Evolutionary conservation across 2,113 vertebrate genomes (phyloP).

Genomic region (Chrysochloris asiatica): DNA sequence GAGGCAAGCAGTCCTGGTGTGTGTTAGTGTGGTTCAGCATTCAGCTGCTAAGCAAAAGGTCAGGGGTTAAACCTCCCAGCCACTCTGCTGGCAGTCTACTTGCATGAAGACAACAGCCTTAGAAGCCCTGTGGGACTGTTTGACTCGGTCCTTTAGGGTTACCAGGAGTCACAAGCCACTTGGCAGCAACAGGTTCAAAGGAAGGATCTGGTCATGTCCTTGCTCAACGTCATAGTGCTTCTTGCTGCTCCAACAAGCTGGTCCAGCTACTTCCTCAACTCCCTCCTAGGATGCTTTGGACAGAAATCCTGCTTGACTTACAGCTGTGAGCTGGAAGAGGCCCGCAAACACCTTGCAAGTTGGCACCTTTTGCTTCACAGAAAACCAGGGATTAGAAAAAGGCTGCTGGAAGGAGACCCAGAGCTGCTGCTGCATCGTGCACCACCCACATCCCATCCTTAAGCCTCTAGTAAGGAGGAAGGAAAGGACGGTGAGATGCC

Average conservation of each 20-base stretch:
- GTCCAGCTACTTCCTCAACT: neutral
- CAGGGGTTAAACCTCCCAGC: neutral
- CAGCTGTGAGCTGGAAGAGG: neutral
- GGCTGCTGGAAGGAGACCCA: neutral
- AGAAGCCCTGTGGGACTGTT: neutral
- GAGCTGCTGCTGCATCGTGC: neutral
- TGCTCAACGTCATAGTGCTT: fast-evolving
- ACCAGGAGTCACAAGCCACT: neutral
- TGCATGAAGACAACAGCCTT: neutral
- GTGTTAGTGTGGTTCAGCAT: neutral
- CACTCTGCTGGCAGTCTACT: neutral
- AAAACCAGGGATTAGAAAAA: neutral
- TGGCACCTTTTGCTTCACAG: neutral
- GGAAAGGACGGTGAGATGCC: neutral
- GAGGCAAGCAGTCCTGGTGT: neutral
- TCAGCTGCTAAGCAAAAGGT: neutral
- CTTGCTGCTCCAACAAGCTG: neutral
- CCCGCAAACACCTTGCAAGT: neutral
- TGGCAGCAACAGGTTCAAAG: neutral
- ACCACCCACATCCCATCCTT: neutral
- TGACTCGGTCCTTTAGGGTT: neutral
- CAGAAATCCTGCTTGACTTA: neutral
- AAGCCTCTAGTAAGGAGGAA: neutral
- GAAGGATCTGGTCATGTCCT: neutral
- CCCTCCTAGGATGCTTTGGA: neutral